These are phyloP conservation scores for Drosophila littoralis DNA, from an alignment of 1,140 invertebrate species.

Conservation along the genomic window DNA sequence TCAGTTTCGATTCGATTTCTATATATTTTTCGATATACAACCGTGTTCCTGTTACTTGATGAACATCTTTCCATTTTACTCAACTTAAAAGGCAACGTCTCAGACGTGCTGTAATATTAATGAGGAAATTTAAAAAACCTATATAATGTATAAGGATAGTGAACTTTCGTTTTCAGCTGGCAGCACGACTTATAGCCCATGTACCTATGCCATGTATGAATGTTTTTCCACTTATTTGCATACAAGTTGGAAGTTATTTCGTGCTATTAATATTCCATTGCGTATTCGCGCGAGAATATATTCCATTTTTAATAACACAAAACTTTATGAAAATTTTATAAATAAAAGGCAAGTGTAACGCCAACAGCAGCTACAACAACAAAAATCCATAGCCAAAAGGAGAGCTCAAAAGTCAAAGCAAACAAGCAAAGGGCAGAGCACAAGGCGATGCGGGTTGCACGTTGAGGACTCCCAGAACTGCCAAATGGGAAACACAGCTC, in stretches of 20 bases:
- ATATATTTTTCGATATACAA: too few relatives aligned
- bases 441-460: constrained; percentile 5
- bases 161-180: not conserved
- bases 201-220: constrained; percentile 1
- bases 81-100: too few relatives aligned
- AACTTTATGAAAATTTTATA: constrained; percentile 78
- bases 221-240: constrained; percentile 9
- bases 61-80: too few relatives aligned
- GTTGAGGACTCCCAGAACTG: constrained; percentile 13
- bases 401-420: constrained; percentile 67
- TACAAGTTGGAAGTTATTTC: constrained; percentile 67
- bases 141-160: not conserved
- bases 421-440: constrained; percentile 46
- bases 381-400: constrained; percentile 19
- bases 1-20: too few relatives aligned
- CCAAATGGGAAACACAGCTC: constrained; percentile 17
- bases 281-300: constrained; percentile 72
- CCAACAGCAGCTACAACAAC: constrained; percentile 14
- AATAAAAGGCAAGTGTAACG: constrained; percentile 50
- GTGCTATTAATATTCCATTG: constrained; percentile 75
- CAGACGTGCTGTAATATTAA: too few relatives aligned
- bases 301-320: constrained; percentile 79
- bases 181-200: not conserved
- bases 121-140: not conserved
- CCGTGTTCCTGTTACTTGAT: too few relatives aligned